Evolutionary conservation across 2,888 invertebrate species (phyloP).

Genomic region (Dione vanillae): DNA sequence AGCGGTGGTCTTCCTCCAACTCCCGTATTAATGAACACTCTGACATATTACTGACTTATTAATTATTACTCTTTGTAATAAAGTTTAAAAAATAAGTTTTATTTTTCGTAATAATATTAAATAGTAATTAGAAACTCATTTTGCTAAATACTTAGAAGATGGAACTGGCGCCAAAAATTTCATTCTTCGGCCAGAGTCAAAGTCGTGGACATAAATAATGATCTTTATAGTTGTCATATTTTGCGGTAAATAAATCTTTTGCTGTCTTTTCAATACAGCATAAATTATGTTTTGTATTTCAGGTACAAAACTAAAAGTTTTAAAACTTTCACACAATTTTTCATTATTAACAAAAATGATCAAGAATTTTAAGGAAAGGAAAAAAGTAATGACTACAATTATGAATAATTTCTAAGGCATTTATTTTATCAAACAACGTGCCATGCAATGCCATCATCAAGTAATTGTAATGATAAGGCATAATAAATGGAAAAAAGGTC

Average conservation of each 20-base stretch:
- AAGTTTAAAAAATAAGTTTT: too few relatives aligned
- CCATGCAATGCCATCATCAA: not conserved
- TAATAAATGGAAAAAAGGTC: not conserved
- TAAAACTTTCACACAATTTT: too few relatives aligned
- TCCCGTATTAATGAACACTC: too few relatives aligned
- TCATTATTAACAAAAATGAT: too few relatives aligned
- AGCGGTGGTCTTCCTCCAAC: too few relatives aligned
- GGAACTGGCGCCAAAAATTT: conserved; percentile 8
- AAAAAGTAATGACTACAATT: not conserved
- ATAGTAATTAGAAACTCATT: too few relatives aligned
- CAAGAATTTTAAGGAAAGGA: not conserved
- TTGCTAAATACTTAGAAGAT: too few relatives aligned
- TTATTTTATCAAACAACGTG: not conserved
- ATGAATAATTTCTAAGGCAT: not conserved
- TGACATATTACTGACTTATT: too few relatives aligned
- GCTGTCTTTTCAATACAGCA: not conserved
- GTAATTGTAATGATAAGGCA: not conserved
- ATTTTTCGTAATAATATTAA: too few relatives aligned
- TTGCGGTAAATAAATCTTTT: not conserved
- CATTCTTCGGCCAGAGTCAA: conserved; percentile 11
- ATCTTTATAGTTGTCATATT: not conserved
- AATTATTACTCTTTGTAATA: too few relatives aligned
- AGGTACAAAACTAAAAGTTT: too few relatives aligned
- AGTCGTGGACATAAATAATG: conserved; percentile 14
- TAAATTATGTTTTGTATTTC: not conserved